A percentile compares a stretch with the other conserved stretches of the same genome.
Evolutionary conservation across 1,140 invertebrate species (phyloP).

Genomic region (Choristoneura fumiferana): DNA sequence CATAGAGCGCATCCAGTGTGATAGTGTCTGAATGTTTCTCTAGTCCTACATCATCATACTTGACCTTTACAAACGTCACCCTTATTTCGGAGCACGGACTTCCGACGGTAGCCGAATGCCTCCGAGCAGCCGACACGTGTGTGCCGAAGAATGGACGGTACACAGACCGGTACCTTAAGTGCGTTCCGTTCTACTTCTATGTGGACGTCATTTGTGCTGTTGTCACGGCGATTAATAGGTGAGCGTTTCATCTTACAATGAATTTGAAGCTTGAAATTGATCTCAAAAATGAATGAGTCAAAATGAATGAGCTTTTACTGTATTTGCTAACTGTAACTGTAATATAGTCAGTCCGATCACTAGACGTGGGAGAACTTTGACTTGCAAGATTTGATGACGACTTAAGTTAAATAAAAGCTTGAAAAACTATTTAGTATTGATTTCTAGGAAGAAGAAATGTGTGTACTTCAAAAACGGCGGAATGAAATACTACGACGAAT

Average conservation of each 20-base stretch:
- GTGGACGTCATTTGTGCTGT: slow-evolving; percentile 79
- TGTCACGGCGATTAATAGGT: slow-evolving; percentile 79
- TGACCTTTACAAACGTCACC: slow-evolving; percentile 80
- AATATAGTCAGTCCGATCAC: too few species aligned
- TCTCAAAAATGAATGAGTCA: too few species aligned
- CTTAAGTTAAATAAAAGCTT: too few species aligned
- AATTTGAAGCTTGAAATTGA: too few species aligned
- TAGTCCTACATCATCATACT: slow-evolving; percentile 55
- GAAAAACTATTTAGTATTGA: too few species aligned
- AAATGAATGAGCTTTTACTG: too few species aligned
- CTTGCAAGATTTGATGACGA: too few species aligned
- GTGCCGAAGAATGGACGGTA: slow-evolving; percentile 74
- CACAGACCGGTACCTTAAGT: slow-evolving; percentile 73
- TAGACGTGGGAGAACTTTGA: too few species aligned
- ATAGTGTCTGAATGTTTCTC: too few species aligned
- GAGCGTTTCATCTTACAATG: not conserved
- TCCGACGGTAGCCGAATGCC: slow-evolving; percentile 72
- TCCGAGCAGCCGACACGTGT: slow-evolving; percentile 64
- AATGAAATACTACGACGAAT: slow-evolving; percentile 80
- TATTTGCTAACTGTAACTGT: too few species aligned
- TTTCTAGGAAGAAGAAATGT: slow-evolving; percentile 77
- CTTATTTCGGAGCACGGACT: slow-evolving; percentile 84
- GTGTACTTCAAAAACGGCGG: slow-evolving; percentile 77
- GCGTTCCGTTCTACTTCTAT: slow-evolving; percentile 73
- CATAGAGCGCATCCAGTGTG: too few species aligned